Percentiles rank a stretch among this genome's conserved stretches.
These are phyloP conservation scores for Chelon auratus DNA, from an alignment of 2,797 vertebrate genomes.

Conservation along the genomic window DNA sequence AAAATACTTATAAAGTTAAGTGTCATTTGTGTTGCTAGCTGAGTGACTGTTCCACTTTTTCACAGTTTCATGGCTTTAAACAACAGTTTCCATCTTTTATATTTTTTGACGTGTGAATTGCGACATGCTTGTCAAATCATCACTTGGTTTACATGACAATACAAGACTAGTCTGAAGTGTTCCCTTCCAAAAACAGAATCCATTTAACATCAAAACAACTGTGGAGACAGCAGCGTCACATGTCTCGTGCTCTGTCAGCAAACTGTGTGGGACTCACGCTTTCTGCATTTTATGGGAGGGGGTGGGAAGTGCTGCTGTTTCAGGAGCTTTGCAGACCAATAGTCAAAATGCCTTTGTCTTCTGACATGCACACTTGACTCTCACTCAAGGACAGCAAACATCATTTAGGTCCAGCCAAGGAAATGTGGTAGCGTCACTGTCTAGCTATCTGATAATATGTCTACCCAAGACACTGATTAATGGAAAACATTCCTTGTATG, in stretches of 20 bases:
- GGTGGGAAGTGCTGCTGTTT: constrained; percentile 32
- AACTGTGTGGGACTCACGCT: constrained; percentile 50
- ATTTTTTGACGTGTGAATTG: constrained; percentile 2
- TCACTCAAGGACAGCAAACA: constrained; percentile 70
- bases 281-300: constrained; percentile 19
- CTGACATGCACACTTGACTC: constrained; percentile 32
- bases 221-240: constrained; percentile 36
- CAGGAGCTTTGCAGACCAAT: constrained; percentile 45
- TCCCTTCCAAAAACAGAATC: constrained; percentile 32
- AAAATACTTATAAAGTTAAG: constrained; percentile 27
- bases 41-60: not conserved
- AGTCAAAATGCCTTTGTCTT: constrained; percentile 57
- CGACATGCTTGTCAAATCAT: constrained; percentile 8
- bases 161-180: constrained; percentile 12
- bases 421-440: constrained; percentile 51
- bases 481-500: constrained; percentile 68
- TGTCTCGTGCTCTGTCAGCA: constrained; percentile 65
- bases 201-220: constrained; percentile 58
- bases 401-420: constrained; percentile 47
- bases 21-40: constrained; percentile 18
- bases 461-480: constrained; percentile 55
- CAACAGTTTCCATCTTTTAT: not conserved
- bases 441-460: constrained; percentile 67
- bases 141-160: constrained; percentile 25
- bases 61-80: not conserved